Conservation (phyloP, 2,113 vertebrate species). For the Pelecanoides urinatrix region DNA sequence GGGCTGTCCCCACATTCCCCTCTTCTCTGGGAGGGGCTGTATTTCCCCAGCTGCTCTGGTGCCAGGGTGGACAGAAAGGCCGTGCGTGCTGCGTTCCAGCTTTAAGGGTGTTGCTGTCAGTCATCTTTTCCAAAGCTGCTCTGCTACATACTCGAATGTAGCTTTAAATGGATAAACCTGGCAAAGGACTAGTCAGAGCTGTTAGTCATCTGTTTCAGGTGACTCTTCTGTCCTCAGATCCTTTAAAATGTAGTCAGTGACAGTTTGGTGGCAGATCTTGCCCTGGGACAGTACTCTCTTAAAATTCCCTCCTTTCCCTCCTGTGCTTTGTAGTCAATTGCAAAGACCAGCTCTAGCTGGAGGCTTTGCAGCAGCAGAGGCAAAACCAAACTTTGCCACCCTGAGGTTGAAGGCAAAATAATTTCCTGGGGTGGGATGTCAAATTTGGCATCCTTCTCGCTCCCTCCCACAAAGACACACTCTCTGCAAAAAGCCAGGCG, state of each 20-base stretch:
- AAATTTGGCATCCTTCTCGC: background rate
- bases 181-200: background rate
- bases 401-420: background rate
- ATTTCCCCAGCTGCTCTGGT: background rate
- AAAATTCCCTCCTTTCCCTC: background rate
- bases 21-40: background rate
- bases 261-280: background rate
- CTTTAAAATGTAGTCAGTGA: background rate
- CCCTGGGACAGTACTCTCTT: background rate
- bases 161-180: background rate
- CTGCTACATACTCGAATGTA: background rate
- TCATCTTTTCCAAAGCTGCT: background rate
- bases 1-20: background rate
- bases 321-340: accelerated
- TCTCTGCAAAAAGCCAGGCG: background rate
- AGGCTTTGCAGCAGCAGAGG: background rate
- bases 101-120: background rate
- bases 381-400: background rate
- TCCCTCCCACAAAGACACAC: background rate
- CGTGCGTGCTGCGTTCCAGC: background rate
- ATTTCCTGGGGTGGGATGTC: background rate
- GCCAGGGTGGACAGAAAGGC: background rate
- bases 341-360: background rate
- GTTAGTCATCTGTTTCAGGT: background rate
- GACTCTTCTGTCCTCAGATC: background rate